phyloP scores from a whole-genome alignment of 1,140 invertebrate species.

The Hylaeus anthracinus region DNA sequence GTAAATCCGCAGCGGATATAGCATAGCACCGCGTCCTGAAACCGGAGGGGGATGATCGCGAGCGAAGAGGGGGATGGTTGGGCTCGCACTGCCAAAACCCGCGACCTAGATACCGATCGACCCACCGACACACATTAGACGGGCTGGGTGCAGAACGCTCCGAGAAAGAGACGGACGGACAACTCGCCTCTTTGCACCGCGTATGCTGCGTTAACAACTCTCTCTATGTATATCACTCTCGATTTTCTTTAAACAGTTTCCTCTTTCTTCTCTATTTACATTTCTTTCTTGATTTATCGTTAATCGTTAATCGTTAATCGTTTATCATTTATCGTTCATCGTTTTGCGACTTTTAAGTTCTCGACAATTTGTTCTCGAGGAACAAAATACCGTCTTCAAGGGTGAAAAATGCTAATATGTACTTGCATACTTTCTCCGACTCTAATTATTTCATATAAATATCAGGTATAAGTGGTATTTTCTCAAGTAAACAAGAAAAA shows the following conservation, averaged over 20 bases:
- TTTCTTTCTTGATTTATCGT: no score
- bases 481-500: no score
- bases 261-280: not conserved
- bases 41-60: constrained; percentile 46
- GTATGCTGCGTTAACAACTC: constrained; percentile 1
- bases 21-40: constrained; percentile 33
- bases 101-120: constrained; percentile 80
- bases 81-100: constrained; percentile 77
- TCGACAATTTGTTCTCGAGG: no score
- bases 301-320: no score
- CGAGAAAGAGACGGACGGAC: constrained; percentile 20
- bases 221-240: not conserved
- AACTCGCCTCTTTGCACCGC: constrained; percentile 8
- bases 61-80: constrained; percentile 50
- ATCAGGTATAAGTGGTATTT: no score
- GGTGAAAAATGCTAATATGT: no score
- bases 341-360: no score
- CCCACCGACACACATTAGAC: constrained; percentile 74
- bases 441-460: no score
- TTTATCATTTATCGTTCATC: no score
- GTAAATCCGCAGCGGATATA: constrained; percentile 36
- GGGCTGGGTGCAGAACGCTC: constrained; percentile 9
- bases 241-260: not conserved
- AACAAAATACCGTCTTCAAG: no score
- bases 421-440: no score